A percentile compares a stretch with the other conserved stretches of the same genome.
Evolutionary conservation across 2,797 vertebrate genomes (phyloP).

Genomic region (Octomys mimax): DNA sequence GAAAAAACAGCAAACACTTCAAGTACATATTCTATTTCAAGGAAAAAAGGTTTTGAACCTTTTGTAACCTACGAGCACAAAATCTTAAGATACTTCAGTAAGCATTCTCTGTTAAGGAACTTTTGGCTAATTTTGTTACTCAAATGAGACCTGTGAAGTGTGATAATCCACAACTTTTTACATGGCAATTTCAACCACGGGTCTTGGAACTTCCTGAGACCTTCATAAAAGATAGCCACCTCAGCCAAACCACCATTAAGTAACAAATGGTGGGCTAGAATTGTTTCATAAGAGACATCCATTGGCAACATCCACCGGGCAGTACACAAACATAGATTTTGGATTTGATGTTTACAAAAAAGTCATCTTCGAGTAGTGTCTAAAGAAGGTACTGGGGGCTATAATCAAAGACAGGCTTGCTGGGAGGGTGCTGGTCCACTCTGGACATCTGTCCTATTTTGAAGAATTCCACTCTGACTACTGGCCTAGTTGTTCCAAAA

Average conservation of each 20-base stretch:
- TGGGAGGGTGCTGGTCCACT: constrained; percentile 43
- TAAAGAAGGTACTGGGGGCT: constrained; percentile 81
- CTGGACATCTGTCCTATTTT: constrained; percentile 72
- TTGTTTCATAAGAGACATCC: constrained; percentile 75
- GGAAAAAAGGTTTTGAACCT: not conserved
- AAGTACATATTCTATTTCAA: not conserved
- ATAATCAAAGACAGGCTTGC: constrained; percentile 68
- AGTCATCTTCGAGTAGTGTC: constrained; percentile 81
- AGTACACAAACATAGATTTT: constrained; percentile 81
- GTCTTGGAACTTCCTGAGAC: constrained; percentile 49
- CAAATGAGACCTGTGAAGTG: constrained; percentile 10
- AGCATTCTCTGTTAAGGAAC: constrained; percentile 55
- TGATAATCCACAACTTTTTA: constrained; percentile 46
- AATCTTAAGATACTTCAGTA: constrained; percentile 62
- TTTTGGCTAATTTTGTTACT: constrained; percentile 21
- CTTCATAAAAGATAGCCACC: constrained; percentile 74
- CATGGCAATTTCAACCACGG: constrained; percentile 64
- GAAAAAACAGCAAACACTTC: not conserved
- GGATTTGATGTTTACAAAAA: constrained; percentile 84
- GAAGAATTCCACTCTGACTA: constrained; percentile 74
- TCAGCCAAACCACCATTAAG: constrained; percentile 74
- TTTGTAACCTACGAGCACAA: not conserved
- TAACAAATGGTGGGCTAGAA: constrained; percentile 72
- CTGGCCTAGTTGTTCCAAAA: constrained; percentile 74
- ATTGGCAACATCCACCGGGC: constrained; percentile 66